Evolutionary conservation across 1,140 invertebrate genomes (phyloP), one percentile per base, ranked within the genome.

Genomic region (Macrocentrus cingulum): DNA sequence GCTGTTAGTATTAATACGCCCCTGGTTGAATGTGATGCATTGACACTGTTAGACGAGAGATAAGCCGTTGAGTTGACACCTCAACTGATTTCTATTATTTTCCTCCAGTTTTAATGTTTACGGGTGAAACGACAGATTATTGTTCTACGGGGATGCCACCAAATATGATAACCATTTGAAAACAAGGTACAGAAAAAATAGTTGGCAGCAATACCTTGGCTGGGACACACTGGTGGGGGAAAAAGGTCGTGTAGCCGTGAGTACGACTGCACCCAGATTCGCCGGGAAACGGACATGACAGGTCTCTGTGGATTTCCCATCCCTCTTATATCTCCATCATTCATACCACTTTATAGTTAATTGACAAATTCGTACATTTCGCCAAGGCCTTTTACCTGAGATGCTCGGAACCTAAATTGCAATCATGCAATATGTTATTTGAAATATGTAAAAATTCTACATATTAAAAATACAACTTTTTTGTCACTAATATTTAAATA

Each of bases 181-280:
- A 39, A 15, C 15, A 13, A 15, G 36, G 36, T 39, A 39, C 8
- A 39, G 36, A 39, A 13, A 11, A 13, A 29, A 9, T 39, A 4
- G 13, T 15, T 39, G 65, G 65, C 63, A 63, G 67, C 48, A 69
- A 44, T 53, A 50, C 57, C 42, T 52, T 34, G 18, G 29, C 53
- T 37, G 55, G 51, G 56, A 49, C 11, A 39, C 4, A 52, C 34
- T 60, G 45, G 25, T 56, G 58, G 59, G 59, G 60, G 62, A 56
- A 69, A 42, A 69, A 69, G 66, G 67, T 69, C 67, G 63, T 65
- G 63, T 48, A 60, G 50, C 56, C 37, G 46, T 39, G 59, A 66
- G 62, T 67, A 44, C 62, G 60, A 53, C 65, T 64, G 67, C 67
- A 69, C 65, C 56, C 41, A 59, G 45, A 32, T 46, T 20, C 32